A percentile compares a stretch with the other conserved stretches of the same genome.
Conservation (phyloP, 2,888 invertebrate species). For the Lasioglossum lativentre region DNA sequence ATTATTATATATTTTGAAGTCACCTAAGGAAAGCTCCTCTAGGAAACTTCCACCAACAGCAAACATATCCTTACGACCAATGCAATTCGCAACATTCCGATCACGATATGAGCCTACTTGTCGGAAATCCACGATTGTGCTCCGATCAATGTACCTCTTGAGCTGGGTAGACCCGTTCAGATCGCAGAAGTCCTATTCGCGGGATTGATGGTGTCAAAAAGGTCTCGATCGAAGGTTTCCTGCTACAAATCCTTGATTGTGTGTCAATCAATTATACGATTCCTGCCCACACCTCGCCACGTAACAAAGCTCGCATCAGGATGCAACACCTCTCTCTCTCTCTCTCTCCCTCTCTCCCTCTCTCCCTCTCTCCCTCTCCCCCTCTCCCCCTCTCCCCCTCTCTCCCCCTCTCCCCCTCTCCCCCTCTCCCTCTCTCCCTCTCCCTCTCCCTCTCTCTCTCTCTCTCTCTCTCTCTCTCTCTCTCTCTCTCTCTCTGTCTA, state of each 20-base stretch:
- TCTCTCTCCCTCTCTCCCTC: neutral
- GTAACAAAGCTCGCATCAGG: neutral
- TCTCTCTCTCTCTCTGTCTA: neutral
- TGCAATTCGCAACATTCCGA: neutral
- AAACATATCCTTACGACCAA: neutral
- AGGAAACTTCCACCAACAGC: neutral
- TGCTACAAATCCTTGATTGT: neutral
- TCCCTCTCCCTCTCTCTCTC: neutral
- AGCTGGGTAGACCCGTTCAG: neutral
- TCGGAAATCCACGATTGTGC: neutral
- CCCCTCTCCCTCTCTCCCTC: neutral
- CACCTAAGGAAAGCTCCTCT: neutral
- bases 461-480: neutral
- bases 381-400: neutral
- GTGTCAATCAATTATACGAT: conserved; percentile 6
- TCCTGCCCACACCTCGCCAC: neutral
- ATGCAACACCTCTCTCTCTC: neutral
- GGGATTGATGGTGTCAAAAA: neutral
- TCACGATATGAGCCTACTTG: neutral
- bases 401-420: neutral
- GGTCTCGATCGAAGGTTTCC: neutral
- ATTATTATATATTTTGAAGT: neutral
- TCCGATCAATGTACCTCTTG: neutral
- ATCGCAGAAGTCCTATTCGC: neutral
- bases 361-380: neutral